Base-by-base conservation (phyloP, 2,797 vertebrate genomes). In the Psittacula echo region DNA sequence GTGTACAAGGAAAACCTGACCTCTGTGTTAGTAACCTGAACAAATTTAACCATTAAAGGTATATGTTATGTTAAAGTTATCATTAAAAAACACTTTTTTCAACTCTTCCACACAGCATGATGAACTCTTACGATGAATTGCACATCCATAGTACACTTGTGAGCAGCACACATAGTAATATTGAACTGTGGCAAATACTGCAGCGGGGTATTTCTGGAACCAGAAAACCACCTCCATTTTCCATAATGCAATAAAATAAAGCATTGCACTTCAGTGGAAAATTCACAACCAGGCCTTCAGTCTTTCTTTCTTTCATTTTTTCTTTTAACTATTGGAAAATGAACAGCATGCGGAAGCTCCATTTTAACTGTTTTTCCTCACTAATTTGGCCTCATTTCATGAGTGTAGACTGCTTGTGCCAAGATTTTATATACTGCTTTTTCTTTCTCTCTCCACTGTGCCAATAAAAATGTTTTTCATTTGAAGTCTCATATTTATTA, bases 401-500 rank as follows among this genome's bases (percentile, higher is more conserved):
- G 85, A 90, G 37, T 47, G 60, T 34, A 71, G 56, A 24, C 23
- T 67, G 23, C 60, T 76, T 67, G 37, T 83, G 90, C 88, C 91
- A 94, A 87, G 91, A 72, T 86, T 90, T 95, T 89, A 92, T 74
- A 58, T 4, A 7, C 48, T 85, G 87, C n/a, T 87, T 95, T 97
- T 92, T 90, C 48, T 72, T 92, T 67, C 47, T 94, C 17, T 70
- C 58, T 77, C 60, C 30, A 86, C 65, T 67, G 75, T 92, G 93
- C 84, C 95, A 90, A 39, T 95, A 50, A 90, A 96, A 90, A 80
- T 82, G 32, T 94, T 95, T 94, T 90, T 90, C 42, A 87, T 80
- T 87, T 39, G 85, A 96, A 97, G 80, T 64, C 75, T 76, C 89
- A 34, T 94, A 93, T 97, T 95, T 95, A 95, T 93, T 94, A 82